phyloP scores from a whole-genome alignment of 2,113 vertebrate genomes.

The Poecile atricapillus region DNA sequence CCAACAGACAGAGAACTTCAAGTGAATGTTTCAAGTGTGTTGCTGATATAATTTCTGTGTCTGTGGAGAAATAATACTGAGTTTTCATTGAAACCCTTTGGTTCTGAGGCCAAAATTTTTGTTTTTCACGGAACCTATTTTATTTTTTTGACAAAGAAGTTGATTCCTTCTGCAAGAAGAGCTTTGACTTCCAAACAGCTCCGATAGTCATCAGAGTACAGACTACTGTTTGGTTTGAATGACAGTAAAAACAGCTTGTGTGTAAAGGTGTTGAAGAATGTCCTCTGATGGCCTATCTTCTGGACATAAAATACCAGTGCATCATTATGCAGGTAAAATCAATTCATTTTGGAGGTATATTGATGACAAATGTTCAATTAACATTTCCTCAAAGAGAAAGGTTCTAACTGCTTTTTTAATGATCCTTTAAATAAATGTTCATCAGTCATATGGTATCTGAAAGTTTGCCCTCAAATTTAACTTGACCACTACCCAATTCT shows the following conservation, averaged over 20 bases:
- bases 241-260: not conserved
- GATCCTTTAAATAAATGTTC: not conserved
- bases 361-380: not conserved
- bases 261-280: not conserved
- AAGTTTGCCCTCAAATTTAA: not conserved
- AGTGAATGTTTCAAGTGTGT: not conserved
- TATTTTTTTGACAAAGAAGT: not conserved
- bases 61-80: not conserved
- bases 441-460: not conserved
- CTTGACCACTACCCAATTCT: not conserved
- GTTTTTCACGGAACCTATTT: not conserved
- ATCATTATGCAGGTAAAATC: not conserved
- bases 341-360: not conserved
- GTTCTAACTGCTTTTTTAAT: not conserved
- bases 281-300: fast-evolving
- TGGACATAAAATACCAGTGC: not conserved
- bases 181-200: not conserved
- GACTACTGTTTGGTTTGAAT: not conserved
- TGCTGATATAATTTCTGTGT: not conserved
- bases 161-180: not conserved
- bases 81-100: not conserved
- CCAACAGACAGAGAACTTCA: not conserved
- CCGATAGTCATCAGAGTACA: not conserved
- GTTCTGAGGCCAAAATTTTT: not conserved
- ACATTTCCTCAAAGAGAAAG: not conserved